Conservation (phyloP, 2,113 vertebrate species). For the human (Homo sapiens) region DNA sequence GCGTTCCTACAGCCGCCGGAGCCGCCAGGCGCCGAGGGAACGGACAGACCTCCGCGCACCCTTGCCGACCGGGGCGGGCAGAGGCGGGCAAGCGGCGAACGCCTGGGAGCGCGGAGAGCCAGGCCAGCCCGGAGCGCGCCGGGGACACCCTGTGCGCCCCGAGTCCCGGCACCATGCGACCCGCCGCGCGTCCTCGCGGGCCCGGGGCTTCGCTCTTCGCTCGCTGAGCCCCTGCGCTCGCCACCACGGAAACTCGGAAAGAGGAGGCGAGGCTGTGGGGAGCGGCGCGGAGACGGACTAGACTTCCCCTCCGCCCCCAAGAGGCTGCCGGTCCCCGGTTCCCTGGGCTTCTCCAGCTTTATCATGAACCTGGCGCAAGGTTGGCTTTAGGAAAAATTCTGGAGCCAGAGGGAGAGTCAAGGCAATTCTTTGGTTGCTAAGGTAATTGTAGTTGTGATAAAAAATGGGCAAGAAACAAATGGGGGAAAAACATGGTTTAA, state of each 20-base stretch:
- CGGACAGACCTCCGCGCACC: neutral
- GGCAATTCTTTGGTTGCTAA: conserved; percentile 82
- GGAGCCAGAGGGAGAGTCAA: conserved; percentile 60
- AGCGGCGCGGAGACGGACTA: conserved; percentile 24
- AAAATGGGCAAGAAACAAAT: conserved; percentile 15
- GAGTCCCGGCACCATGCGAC: conserved; percentile 54
- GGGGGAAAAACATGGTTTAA: neutral
- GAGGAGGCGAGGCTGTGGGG: neutral
- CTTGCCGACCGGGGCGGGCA: neutral
- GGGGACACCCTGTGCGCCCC: conserved; percentile 46
- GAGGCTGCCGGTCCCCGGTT: conserved; percentile 58
- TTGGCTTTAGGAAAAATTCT: conserved; percentile 69
- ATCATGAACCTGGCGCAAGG: conserved; percentile 70
- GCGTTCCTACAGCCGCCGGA: neutral
- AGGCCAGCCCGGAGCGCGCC: neutral
- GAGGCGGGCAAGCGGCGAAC: neutral
- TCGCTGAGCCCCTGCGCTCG: conserved; percentile 39
- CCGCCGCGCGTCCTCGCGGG: conserved; percentile 13
- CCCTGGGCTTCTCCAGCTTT: neutral
- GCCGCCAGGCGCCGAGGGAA: neutral
- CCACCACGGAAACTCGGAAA: conserved; percentile 48
- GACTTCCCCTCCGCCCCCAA: neutral
- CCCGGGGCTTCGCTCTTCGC: neutral
- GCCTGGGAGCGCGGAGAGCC: neutral
- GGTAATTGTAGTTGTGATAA: conserved; percentile 81